Evolutionary conservation across 2,113 vertebrate genomes (phyloP).

Genomic region (Dolichotis patagonum): DNA sequence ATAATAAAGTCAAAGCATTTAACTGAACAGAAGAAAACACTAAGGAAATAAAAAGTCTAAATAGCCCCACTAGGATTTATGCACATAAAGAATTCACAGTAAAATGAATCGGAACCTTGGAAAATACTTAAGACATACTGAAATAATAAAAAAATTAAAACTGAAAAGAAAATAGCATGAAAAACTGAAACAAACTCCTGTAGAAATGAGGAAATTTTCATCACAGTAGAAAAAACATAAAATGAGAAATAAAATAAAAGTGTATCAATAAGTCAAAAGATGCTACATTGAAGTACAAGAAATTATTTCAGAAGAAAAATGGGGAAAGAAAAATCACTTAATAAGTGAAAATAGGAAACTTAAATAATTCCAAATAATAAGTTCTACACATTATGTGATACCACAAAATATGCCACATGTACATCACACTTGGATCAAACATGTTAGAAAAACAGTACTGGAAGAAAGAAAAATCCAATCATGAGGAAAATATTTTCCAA

Average conservation of each 20-base stretch:
- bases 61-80: neutral
- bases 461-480: neutral
- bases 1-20: neutral
- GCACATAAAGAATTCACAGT: neutral
- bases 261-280: neutral
- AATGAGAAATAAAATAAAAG: neutral
- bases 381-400: neutral
- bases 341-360: neutral
- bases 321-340: neutral
- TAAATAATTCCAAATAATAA: neutral
- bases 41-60: neutral
- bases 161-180: neutral
- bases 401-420: neutral
- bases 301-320: neutral
- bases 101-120: neutral
- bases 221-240: neutral
- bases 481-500: neutral
- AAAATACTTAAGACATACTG: neutral
- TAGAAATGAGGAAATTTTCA: neutral
- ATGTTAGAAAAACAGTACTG: neutral
- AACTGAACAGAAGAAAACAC: neutral
- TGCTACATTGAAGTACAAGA: neutral
- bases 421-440: neutral
- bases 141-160: neutral
- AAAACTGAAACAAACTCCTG: neutral